These are phyloP conservation scores for Hydropsyche betteni DNA, from an alignment of 2,888 invertebrate species.

Conservation along the genomic window DNA sequence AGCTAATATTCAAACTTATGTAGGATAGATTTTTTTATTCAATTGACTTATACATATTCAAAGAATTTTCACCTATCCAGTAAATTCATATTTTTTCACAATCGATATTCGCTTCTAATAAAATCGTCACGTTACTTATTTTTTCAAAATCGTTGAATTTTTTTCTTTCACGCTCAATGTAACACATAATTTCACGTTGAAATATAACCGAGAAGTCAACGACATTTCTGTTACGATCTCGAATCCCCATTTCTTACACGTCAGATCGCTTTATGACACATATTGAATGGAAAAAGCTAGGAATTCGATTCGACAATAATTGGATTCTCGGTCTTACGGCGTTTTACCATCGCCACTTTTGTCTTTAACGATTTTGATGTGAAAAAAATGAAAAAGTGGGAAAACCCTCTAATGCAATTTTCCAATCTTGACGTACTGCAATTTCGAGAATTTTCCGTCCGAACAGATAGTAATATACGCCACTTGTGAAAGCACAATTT, in stretches of 20 bases:
- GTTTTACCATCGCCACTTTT: background rate
- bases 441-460: background rate
- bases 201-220: background rate
- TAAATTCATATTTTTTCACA: no score
- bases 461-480: background rate
- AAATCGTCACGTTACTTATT: background rate
- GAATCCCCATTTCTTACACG: constrained; percentile 38
- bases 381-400: constrained; percentile 23
- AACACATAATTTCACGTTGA: constrained; percentile 26
- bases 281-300: constrained; percentile 36
- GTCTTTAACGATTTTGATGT: constrained; percentile 3
- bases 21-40: no score
- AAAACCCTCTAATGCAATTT: background rate
- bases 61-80: no score
- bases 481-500: background rate
- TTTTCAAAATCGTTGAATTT: constrained; percentile 5
- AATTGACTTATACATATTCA: no score
- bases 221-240: constrained; percentile 13
- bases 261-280: constrained; percentile 35
- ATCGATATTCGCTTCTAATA: no score
- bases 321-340: constrained; percentile 37
- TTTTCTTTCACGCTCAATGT: constrained; percentile 2
- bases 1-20: no score
- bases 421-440: background rate
- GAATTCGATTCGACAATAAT: constrained; percentile 42